Conservation (phyloP, 2,113 vertebrate genomes). For the Amazona vittata region DNA sequence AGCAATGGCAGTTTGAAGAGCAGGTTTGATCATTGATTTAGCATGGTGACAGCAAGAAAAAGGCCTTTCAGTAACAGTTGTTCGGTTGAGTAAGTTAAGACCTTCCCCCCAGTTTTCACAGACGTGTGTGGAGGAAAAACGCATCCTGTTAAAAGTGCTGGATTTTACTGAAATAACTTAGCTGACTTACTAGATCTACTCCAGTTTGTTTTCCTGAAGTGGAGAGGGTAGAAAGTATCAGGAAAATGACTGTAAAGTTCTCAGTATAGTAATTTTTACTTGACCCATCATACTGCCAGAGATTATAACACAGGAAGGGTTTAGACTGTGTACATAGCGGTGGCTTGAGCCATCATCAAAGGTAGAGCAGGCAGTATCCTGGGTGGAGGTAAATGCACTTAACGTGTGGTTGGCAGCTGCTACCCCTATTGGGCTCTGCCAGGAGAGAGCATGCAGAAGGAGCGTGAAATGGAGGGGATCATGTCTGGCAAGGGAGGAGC, state of each 20-base stretch:
- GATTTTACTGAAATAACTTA: not conserved
- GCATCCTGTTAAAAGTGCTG: fast-evolving
- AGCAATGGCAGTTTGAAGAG: fast-evolving
- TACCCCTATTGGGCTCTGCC: not conserved
- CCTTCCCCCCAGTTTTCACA: not conserved
- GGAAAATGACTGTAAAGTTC: not conserved
- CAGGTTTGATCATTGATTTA: not conserved
- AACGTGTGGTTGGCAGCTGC: not conserved
- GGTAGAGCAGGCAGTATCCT: not conserved
- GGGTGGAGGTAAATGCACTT: not conserved
- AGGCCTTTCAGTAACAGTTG: not conserved
- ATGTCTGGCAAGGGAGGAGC: not conserved
- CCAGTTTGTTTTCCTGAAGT: not conserved
- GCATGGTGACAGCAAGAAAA: not conserved
- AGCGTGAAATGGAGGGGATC: not conserved
- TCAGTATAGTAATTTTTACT: not conserved
- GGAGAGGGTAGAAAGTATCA: not conserved
- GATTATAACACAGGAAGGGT: not conserved
- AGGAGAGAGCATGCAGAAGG: not conserved
- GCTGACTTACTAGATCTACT: not conserved
- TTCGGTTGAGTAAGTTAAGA: not conserved
- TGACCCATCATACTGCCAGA: not conserved
- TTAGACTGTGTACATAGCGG: not conserved
- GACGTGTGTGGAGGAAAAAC: fast-evolving
- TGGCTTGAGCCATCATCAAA: not conserved